A percentile compares a stretch with the other conserved stretches of the same genome.
Evolutionary conservation across 1,140 invertebrate species (phyloP).

Genomic region (Megalopta genalis): DNA sequence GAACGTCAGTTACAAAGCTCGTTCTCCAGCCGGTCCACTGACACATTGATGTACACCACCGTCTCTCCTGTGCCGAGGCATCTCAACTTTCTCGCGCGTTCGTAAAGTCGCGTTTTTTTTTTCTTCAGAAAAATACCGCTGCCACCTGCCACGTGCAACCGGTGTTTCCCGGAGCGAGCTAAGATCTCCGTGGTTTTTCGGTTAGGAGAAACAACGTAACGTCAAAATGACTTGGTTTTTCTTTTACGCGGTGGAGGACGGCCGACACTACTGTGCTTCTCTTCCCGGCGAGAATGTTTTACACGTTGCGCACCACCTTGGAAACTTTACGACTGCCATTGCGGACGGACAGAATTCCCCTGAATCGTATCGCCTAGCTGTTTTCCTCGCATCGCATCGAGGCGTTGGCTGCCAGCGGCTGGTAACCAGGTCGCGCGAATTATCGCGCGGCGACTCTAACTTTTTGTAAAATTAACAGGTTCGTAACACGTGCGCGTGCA

Average conservation of each 20-base stretch:
- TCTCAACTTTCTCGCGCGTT: slow-evolving; percentile 58
- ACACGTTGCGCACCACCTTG: neutral
- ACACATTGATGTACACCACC: slow-evolving; percentile 61
- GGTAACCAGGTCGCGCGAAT: slow-evolving; percentile 6
- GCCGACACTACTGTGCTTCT: neutral
- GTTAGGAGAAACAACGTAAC: slow-evolving; percentile 11
- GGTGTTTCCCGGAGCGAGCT: slow-evolving; percentile 34
- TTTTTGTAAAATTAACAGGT: neutral
- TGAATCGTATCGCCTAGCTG: neutral
- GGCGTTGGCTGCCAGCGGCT: neutral
- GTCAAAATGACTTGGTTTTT: slow-evolving; percentile 9
- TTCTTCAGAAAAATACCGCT: slow-evolving; percentile 33
- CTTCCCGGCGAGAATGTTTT: slow-evolving; percentile 2
- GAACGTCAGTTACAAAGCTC: slow-evolving; percentile 57
- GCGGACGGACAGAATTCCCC: neutral
- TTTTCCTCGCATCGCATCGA: no score
- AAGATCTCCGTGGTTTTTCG: slow-evolving; percentile 11
- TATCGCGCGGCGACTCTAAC: neutral
- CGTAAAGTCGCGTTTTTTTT: slow-evolving; percentile 44
- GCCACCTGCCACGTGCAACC: neutral
- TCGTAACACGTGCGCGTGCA: neutral
- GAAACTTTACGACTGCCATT: neutral
- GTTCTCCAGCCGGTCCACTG: slow-evolving; percentile 64
- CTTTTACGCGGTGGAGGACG: neutral
- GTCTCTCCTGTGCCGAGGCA: slow-evolving; percentile 19